A percentile compares a stretch with the other conserved stretches of the same genome.
Evolutionary conservation across 2,797 vertebrate species (phyloP).

Genomic region (Xenops minutus): DNA sequence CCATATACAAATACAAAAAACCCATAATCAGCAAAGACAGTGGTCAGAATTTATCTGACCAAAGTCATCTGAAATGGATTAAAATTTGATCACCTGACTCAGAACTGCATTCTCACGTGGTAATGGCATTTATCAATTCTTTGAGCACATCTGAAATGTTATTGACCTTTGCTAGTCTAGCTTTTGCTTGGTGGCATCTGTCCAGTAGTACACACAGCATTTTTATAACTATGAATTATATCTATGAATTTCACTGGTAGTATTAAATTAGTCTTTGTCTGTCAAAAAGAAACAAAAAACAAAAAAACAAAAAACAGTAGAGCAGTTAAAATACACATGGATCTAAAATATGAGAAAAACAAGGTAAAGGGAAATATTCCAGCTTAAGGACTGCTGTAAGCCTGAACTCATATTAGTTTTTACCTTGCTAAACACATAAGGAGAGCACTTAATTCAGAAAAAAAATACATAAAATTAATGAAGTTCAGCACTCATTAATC

Average conservation of each 20-base stretch:
- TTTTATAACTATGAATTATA: background rate
- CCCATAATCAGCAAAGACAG: background rate
- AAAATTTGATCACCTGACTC: background rate
- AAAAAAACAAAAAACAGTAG: accelerated
- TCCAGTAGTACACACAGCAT: background rate
- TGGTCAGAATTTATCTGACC: background rate
- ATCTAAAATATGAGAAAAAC: background rate
- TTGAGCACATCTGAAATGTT: background rate
- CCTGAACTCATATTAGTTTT: background rate
- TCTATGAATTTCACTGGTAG: background rate
- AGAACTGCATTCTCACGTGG: background rate
- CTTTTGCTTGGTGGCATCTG: background rate
- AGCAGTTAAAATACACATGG: background rate
- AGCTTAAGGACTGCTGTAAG: background rate
- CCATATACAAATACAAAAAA: background rate
- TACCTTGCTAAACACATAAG: background rate
- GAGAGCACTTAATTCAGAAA: background rate
- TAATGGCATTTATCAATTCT: background rate
- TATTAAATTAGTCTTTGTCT: background rate
- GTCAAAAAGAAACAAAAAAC: too few species aligned
- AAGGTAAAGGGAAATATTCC: background rate
- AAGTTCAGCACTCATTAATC: constrained; percentile 22
- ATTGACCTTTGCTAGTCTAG: background rate
- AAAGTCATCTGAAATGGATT: background rate
- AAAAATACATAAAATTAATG: constrained; percentile 33